Percentiles rank a stretch among this genome's conserved stretches.
Evolutionary conservation across 2,888 invertebrate genomes (phyloP).

Genomic region (Limnephilus auricula): DNA sequence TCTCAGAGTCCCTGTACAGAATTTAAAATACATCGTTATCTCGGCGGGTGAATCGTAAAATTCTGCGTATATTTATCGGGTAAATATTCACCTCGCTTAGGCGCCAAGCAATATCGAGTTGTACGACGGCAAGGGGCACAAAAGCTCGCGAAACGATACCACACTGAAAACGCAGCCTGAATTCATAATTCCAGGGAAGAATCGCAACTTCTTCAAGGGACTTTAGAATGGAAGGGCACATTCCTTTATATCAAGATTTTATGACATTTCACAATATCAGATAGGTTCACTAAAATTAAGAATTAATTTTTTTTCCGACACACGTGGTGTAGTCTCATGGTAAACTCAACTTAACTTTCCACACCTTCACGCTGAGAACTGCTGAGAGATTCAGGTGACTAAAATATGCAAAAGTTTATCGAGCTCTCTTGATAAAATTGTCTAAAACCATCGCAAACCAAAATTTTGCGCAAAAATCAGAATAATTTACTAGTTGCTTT

Average conservation of each 20-base stretch:
- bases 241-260: neutral
- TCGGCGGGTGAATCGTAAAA: neutral
- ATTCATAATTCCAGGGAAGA: neutral
- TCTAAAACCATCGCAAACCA: too few species aligned
- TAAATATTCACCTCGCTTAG: constrained; percentile 32
- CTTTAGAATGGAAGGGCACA: neutral
- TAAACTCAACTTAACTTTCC: neutral
- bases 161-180: constrained; percentile 14
- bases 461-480: neutral
- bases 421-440: too few species aligned
- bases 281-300: neutral
- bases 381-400: too few species aligned
- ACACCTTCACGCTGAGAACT: neutral
- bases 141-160: constrained; percentile 13
- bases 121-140: neutral
- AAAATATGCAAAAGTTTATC: too few species aligned
- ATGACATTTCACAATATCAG: neutral
- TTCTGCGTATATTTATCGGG: constrained; percentile 8
- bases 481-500: too few species aligned
- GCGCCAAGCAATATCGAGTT: constrained; percentile 20
- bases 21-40: constrained; percentile 33
- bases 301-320: neutral
- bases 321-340: neutral
- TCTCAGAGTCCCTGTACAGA: neutral
- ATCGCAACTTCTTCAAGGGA: neutral